Percentiles rank a stretch among this genome's conserved stretches.
phyloP scores from a whole-genome alignment of 2,888 invertebrate genomes.

The Tiphia femorata region DNA sequence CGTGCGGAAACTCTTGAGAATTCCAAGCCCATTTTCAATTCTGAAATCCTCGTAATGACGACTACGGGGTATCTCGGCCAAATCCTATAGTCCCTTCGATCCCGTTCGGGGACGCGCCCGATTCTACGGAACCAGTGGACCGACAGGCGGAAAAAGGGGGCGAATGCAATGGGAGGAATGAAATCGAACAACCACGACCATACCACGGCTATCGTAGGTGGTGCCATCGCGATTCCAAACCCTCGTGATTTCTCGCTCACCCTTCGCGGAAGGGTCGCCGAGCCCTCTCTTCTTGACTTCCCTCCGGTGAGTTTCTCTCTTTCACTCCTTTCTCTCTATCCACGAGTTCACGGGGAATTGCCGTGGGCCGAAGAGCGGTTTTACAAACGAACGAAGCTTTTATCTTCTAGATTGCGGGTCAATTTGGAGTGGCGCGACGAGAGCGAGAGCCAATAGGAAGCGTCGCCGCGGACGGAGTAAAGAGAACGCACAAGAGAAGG shows the following conservation, averaged over 20 bases:
- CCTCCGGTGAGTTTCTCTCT: neutral
- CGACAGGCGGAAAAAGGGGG: too few relatives aligned
- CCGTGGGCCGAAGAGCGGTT: slow-evolving; percentile 30
- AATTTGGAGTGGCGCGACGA: slow-evolving; percentile 38
- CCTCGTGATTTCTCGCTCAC: too few relatives aligned
- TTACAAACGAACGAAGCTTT: slow-evolving; percentile 50
- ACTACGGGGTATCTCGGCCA: too few relatives aligned
- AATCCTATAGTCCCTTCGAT: too few relatives aligned
- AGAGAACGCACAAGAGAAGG: slow-evolving; percentile 7
- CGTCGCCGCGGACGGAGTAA: slow-evolving; percentile 16
- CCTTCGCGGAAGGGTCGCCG: neutral
- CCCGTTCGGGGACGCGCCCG: too few relatives aligned
- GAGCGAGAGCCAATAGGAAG: slow-evolving; percentile 7
- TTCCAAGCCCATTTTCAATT: too few relatives aligned
- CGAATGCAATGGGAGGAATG: too few relatives aligned
- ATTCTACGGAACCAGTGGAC: too few relatives aligned
- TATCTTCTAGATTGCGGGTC: slow-evolving; percentile 48
- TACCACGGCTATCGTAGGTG: neutral
- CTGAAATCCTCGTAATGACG: too few relatives aligned
- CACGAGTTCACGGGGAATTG: slow-evolving; percentile 30
- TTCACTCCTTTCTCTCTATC: neutral
- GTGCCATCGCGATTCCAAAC: neutral
- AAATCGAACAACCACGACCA: neutral
- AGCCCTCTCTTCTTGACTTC: neutral
- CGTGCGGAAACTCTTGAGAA: too few relatives aligned